phyloP scores from a whole-genome alignment of 35 echinoderm and acorn worm species.

The Apostichopus parvimensis region DNA sequence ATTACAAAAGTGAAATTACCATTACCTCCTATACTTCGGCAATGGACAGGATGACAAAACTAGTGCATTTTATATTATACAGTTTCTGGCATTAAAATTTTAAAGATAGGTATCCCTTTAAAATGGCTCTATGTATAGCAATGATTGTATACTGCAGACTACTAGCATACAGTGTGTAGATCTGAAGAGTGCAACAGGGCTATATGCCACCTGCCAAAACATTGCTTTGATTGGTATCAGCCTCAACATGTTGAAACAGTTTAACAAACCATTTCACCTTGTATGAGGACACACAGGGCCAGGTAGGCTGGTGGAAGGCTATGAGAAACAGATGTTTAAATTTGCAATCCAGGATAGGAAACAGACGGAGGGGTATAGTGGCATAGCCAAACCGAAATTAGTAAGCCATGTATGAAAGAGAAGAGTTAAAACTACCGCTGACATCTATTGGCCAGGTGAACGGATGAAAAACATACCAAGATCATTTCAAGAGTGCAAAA shows the following conservation, averaged over 20 bases:
- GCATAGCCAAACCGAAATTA: too few species aligned
- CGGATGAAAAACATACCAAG: too few species aligned
- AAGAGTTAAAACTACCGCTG: too few species aligned
- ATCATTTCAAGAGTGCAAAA: too few species aligned
- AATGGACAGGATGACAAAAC: too few species aligned
- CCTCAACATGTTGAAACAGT: slow-evolving; percentile 23
- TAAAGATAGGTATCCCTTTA: neutral
- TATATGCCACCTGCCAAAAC: slow-evolving; percentile 36
- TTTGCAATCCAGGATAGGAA: neutral
- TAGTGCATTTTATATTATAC: too few species aligned
- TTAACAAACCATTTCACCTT: slow-evolving; percentile 26
- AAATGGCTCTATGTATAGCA: neutral
- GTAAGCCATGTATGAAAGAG: too few species aligned
- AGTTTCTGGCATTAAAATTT: neutral
- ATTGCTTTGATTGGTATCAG: slow-evolving; percentile 30
- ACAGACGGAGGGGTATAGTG: neutral
- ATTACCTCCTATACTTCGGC: too few species aligned
- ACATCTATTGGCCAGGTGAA: too few species aligned
- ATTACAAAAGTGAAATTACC: too few species aligned
- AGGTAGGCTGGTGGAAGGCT: neutral
- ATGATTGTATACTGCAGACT: neutral
- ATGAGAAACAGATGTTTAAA: neutral
- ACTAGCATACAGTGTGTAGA: neutral
- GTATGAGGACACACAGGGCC: neutral
- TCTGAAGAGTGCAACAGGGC: neutral